A percentile compares a stretch with the other conserved stretches of the same genome.
phyloP scores from a whole-genome alignment of 37 sponge, comb jelly and placozoan species.

The Agelas oroides region DNA sequence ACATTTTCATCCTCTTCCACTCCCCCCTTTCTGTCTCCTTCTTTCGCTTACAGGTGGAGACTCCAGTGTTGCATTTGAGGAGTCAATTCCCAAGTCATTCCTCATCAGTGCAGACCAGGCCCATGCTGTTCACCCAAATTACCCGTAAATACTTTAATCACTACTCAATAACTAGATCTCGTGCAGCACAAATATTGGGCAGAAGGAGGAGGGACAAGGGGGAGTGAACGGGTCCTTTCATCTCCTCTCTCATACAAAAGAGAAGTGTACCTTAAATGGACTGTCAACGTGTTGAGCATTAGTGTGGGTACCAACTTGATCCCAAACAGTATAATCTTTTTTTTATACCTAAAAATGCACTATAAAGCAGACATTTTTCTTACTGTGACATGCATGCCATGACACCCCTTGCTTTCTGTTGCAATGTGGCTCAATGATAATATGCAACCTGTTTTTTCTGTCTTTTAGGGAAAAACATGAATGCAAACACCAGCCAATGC shows the following conservation, averaged over 20 bases:
- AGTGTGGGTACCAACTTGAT: too few species aligned
- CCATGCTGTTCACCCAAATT: conserved; percentile 97
- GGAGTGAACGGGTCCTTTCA: background rate
- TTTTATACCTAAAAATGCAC: too few species aligned
- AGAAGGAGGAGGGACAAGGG: background rate
- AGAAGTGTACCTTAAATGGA: too few species aligned
- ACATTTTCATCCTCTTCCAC: background rate
- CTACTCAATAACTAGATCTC: too few species aligned
- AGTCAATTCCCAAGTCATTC: conserved; percentile 88
- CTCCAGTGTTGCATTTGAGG: conserved; percentile 74
- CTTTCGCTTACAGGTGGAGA: conserved; percentile 5
- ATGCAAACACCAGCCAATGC: conserved; percentile 71
- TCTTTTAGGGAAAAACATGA: conserved; percentile 89
- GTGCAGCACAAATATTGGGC: background rate
- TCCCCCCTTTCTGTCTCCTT: background rate
- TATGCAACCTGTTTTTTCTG: background rate
- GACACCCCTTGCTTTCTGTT: too few species aligned
- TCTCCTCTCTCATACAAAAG: background rate
- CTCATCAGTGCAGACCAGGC: conserved; percentile 97
- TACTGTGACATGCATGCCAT: too few species aligned
- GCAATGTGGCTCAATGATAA: background rate
- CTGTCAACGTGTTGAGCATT: too few species aligned
- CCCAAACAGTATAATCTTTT: too few species aligned
- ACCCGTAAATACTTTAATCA: conserved; percentile 59
- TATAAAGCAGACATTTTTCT: too few species aligned